Base-by-base conservation (phyloP, 1,140 invertebrate genomes). In the Rhyacophila brunnea region DNA sequence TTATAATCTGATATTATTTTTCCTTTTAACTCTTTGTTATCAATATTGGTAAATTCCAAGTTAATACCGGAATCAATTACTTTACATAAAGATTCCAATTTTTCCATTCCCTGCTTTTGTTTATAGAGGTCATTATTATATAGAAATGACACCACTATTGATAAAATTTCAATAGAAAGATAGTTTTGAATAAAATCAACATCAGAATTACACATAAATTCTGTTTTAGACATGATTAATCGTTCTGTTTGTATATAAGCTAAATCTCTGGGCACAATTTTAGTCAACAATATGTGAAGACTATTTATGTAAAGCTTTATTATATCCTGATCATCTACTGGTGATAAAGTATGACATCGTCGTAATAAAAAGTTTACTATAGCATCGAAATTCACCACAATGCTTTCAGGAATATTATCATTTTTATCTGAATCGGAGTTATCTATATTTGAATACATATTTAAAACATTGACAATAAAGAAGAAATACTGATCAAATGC, bases 401-500 rank as follows among this genome's bases (percentile, higher is more conserved):
- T 45, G 35, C 40, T 32, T 47, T 56, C n/a, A 10, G 23, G 10
- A 4, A 50, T 36, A 23, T 38, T 9, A 17, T 19, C 4, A 15
- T 17, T 36, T 19, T 15, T 18, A 23, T 11, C 14, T 36, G 45
- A 15, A 34, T 44, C 42, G 1, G n/a, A 3, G 9, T 14, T 14
- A 32, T 45, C 52, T 13, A 47, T 40, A 10, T 45, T 45, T 6
- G 18, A 48, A 13, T 6, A 14, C 0, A 28, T 35, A 28, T 57
- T 17, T 5, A 43, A 18, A 48, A 35, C 0, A 47, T 57, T 45
- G 11, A 49, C 38, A 32, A 64, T 49, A 13, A 64, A 43, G 4
- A 49, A 53, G 43, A 57, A 64, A 48, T 40, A 32, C 15, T 7
- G 18, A 49, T 60, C 62, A 49, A 64, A 60, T 40, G 57, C 43